Evolutionary conservation across 1,140 invertebrate genomes (phyloP).

Genomic region (Periplaneta americana): DNA sequence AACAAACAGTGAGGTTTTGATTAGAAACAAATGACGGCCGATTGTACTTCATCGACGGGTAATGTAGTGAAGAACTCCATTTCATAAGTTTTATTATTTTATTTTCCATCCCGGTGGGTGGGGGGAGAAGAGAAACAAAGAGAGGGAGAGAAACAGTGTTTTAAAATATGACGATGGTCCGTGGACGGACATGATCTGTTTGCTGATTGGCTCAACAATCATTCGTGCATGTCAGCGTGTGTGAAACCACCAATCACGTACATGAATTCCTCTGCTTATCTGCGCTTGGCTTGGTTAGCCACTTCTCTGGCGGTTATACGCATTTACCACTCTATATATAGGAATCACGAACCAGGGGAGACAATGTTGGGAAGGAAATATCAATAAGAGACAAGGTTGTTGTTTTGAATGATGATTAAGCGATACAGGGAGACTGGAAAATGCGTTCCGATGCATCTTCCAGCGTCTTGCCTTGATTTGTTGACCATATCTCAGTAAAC

Average conservation of each 20-base stretch:
- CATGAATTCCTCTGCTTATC: neutral
- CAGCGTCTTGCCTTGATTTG: too few species aligned
- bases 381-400: neutral
- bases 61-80: too few species aligned
- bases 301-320: neutral
- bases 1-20: too few species aligned
- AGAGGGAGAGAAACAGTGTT: too few species aligned
- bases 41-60: too few species aligned
- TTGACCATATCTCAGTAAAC: too few species aligned
- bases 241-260: neutral
- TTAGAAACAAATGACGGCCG: too few species aligned
- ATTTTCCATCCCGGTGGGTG: neutral
- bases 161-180: neutral
- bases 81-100: neutral
- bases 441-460: too few species aligned
- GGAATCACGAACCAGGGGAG: neutral
- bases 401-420: neutral
- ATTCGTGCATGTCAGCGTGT: neutral
- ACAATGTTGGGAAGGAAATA: neutral
- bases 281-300: too few species aligned
- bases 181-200: neutral
- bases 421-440: neutral
- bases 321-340: neutral
- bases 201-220: neutral
- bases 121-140: neutral